These are phyloP conservation scores for Drosophila acutilabella DNA, from an alignment of 2,888 invertebrate species.

Conservation along the genomic window DNA sequence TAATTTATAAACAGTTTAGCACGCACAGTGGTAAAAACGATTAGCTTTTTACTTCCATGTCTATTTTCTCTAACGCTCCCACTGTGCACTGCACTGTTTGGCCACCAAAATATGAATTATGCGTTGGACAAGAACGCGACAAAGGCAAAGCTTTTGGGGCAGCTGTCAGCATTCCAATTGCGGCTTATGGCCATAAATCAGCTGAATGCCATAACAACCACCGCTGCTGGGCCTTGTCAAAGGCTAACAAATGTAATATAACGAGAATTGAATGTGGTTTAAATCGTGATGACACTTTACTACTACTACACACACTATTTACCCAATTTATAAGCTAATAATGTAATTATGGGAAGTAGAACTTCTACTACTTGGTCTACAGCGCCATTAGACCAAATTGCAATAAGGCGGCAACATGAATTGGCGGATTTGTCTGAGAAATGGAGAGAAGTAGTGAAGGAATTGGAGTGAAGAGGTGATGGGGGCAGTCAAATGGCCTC, in stretches of 20 bases:
- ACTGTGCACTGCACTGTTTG: conserved; percentile 27
- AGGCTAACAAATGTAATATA: conserved; percentile 41
- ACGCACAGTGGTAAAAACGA: too few relatives aligned
- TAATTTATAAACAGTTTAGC: too few relatives aligned
- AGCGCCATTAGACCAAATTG: conserved; percentile 38
- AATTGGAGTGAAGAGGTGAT: background rate
- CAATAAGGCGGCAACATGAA: conserved; percentile 24
- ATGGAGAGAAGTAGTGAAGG: background rate
- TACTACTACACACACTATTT: conserved; percentile 11
- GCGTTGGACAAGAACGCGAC: conserved; percentile 43
- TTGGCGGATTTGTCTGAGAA: conserved; percentile 53
- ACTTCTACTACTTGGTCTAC: conserved; percentile 22
- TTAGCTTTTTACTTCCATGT: background rate
- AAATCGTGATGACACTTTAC: conserved; percentile 28
- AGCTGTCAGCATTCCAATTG: conserved; percentile 64
- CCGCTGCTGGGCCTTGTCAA: conserved; percentile 30
- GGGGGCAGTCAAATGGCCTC: conserved; percentile 32
- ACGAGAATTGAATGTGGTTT: conserved; percentile 43
- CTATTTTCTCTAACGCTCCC: background rate
- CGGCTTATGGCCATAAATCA: conserved; percentile 68
- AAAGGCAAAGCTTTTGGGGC: conserved; percentile 29
- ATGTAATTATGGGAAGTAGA: conserved; percentile 38
- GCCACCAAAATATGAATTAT: conserved; percentile 58
- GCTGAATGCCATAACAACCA: conserved; percentile 4
- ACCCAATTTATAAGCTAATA: conserved; percentile 48